Conservation (phyloP, 2,888 invertebrate species). For the Xylophagus ater region DNA sequence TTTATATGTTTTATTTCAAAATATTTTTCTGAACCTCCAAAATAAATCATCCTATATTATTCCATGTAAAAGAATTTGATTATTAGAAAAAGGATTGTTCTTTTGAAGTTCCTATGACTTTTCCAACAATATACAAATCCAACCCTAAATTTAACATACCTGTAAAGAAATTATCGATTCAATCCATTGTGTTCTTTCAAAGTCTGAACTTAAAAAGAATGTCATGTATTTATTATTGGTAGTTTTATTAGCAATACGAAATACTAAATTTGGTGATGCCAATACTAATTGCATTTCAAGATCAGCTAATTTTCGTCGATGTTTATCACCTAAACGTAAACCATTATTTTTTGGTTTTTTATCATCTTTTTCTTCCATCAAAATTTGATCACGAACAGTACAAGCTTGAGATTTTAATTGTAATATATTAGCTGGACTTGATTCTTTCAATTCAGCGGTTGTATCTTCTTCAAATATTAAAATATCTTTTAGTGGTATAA, state of each 20-base stretch:
- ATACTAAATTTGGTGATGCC: conserved; percentile 79
- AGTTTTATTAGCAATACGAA: conserved; percentile 63
- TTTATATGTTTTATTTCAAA: too few species aligned
- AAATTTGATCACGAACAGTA: conserved; percentile 73
- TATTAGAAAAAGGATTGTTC: too few species aligned
- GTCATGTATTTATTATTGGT: conserved; percentile 60
- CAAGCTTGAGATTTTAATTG: conserved; percentile 75
- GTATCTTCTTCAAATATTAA: conserved; percentile 56
- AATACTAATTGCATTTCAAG: conserved; percentile 81
- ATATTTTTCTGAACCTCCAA: too few species aligned
- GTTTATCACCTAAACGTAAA: conserved; percentile 60
- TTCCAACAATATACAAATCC: too few species aligned
- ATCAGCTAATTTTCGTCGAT: conserved; percentile 81
- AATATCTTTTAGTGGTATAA: conserved; percentile 76
- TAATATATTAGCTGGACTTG: conserved; percentile 71
- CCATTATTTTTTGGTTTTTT: conserved; percentile 36
- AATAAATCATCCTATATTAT: too few species aligned
- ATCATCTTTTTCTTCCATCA: conserved; percentile 67
- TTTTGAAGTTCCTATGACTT: too few species aligned
- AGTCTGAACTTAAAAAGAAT: conserved; percentile 89
- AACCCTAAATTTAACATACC: conserved; percentile 32
- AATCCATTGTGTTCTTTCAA: conserved; percentile 87
- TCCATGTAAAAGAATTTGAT: too few species aligned
- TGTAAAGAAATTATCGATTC: conserved; percentile 80
- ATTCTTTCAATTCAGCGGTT: conserved; percentile 55